Evolutionary conservation across 2,888 invertebrate species (phyloP), one percentile per base, ranked within the genome.

Genomic region (Herminia tarsipennalis): DNA sequence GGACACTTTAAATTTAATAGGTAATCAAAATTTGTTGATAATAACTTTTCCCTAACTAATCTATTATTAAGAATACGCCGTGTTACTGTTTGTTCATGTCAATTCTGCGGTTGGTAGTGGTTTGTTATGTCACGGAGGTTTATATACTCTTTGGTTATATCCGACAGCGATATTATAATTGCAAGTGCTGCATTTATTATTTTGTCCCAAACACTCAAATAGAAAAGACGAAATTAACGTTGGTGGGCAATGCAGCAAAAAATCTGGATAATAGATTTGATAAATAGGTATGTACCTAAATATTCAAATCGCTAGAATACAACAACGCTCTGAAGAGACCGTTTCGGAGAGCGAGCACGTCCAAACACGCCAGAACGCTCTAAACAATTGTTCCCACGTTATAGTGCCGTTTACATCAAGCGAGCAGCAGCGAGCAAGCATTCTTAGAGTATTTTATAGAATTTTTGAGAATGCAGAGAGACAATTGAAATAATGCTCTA

Each of bases 131-230:
- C 55, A n/a, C n/a, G n/a, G n/a, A n/a, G n/a, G n/a, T n/a, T n/a
- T n/a, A n/a, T n/a, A n/a, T n/a, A n/a, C n/a, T n/a, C n/a, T n/a
- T n/a, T n/a, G n/a, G n/a, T n/a, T 42, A 49, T 49, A 17, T 55
- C 51, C 49, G 51, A 52, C 46, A 58, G 54, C 39, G 40, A 57
- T 46, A 48, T 54, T 37, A 54, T 57, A 16, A 54, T 51, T 57
- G 53, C 54, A 52, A 58, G 54, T 58, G 39, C 45, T 49, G 51
- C 54, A 58, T 55, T 58, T 49, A 52, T 58, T 51, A 52, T 49
- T 49, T 43, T 46, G 46, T 20, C 13, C 38, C 54, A 43, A 57
- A 54, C 39, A 56, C 47, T 47, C 43, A 56, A 58, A 52, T 54
- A 50, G 0, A 29, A 16, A 47, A 53, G 47, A 56, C 39, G 49